Evolutionary conservation across 2,113 vertebrate species (phyloP), one percentile per base, ranked within the genome.

Genomic region (Nestor notabilis): DNA sequence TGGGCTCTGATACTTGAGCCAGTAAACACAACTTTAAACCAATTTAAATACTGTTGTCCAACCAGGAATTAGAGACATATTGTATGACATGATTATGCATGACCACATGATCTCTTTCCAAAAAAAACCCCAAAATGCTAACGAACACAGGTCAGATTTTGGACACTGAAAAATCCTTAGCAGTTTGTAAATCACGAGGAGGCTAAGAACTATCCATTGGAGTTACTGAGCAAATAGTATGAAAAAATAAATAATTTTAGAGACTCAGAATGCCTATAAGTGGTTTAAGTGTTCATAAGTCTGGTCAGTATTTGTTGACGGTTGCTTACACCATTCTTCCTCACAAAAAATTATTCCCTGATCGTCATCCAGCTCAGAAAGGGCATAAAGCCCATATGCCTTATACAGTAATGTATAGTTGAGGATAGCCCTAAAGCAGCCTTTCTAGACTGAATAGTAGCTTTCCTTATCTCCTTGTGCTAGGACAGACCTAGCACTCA

Each of bases 51-150:
- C 10, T 8, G 24, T 25, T 79, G 41, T 80, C 63, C 75, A 46
- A 11, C 5, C 13, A 72, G 13, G 21, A 83, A 80, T 74, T 5
- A 74, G n/a, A 91, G 17, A 53, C 13, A 25, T 61, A 71, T 21
- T 44, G 2, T 53, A n/a, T 3, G 0, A 69, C 17, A 49, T 27
- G 35, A 65, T 24, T 49, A 41, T 44, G 28, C 3, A 7, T 20
- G 10, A 79, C 11, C 7, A 58, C 6, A 39, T 11, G 13, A 56
- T 21, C n/a, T 44, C 16, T 91, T 84, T 47, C 14, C 24, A 74
- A 75, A 71, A 56, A 33, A 5, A 0, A 2, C 6, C 0, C 1
- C 3, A 64, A 83, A 77, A 50, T n/a, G 17, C 5, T 74, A 28
- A 63, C 3, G 1, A 84, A 83, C 27, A 37, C 18, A 82, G 24